A percentile compares a stretch with the other conserved stretches of the same genome.
Conservation (phyloP, 2,888 invertebrate genomes). For the Spodoptera littoralis region DNA sequence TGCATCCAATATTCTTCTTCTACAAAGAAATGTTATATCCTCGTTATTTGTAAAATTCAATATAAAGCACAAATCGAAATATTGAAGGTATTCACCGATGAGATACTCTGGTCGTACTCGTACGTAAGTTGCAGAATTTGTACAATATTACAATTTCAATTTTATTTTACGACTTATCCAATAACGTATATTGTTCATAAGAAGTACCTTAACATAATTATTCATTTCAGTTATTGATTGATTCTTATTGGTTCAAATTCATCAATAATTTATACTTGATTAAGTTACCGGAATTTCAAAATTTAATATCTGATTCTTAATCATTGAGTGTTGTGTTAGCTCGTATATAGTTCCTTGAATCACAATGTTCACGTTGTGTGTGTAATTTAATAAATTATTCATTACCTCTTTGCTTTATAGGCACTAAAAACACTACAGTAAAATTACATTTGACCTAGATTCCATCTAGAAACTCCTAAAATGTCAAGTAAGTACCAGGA, state of each 20-base stretch:
- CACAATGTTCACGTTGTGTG: too few species aligned
- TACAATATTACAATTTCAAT: constrained; percentile 5
- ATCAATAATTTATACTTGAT: not conserved
- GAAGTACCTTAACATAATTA: not conserved
- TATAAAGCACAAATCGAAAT: not conserved
- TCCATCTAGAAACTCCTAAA: too few species aligned
- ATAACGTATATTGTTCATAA: constrained; percentile 3
- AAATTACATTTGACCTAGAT: too few species aligned
- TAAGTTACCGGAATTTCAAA: not conserved
- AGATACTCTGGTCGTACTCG: not conserved
- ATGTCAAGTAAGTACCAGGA: too few species aligned
- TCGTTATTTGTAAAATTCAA: constrained; percentile 4
- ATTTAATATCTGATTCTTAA: too few species aligned
- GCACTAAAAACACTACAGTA: too few species aligned
- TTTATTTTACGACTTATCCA: not conserved
- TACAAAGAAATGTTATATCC: not conserved
- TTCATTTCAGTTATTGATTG: not conserved
- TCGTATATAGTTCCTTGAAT: too few species aligned
- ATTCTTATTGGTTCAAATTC: not conserved
- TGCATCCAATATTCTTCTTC: too few species aligned
- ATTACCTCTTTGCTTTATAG: too few species aligned
- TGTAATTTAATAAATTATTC: too few species aligned
- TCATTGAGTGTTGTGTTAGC: too few species aligned
- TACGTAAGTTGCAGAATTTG: not conserved
- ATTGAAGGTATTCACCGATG: constrained; percentile 1